phyloP scores from a whole-genome alignment of 2,113 vertebrate species.

The Melanostigma gelatinosum region DNA sequence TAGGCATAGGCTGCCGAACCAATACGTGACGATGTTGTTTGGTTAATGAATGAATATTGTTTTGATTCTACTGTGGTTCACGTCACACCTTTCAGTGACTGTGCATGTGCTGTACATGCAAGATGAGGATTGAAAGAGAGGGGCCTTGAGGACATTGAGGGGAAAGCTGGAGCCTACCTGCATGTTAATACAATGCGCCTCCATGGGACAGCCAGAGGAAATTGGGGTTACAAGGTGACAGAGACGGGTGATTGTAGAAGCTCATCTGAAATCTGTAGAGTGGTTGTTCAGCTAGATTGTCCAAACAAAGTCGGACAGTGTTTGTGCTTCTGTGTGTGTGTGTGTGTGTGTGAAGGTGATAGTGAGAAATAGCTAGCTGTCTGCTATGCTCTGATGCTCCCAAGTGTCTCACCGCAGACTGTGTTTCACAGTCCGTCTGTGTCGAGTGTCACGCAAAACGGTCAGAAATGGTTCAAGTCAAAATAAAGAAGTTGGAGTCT shows the following conservation, averaged over 20 bases:
- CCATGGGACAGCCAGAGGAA: constrained; percentile 34
- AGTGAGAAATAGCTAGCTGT: constrained; percentile 25
- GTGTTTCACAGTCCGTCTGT: constrained; percentile 33
- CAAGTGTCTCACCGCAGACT: constrained; percentile 24
- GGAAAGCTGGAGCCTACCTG: constrained; percentile 12
- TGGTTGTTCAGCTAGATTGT: constrained; percentile 31
- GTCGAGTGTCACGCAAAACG: constrained; percentile 15
- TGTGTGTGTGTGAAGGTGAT: constrained; percentile 15
- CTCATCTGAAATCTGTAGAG: constrained; percentile 50
- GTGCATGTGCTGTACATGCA: background rate
- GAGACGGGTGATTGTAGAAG: constrained; percentile 48
- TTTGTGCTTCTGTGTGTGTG: background rate
- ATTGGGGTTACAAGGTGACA: constrained; percentile 55
- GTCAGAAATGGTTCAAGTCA: constrained; percentile 16
- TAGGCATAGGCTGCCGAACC: background rate
- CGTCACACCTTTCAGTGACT: background rate
- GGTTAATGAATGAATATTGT: background rate
- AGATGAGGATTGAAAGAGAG: background rate
- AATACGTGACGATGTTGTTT: background rate
- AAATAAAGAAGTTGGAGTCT: constrained; percentile 3
- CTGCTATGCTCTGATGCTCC: constrained; percentile 34
- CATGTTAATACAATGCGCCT: constrained; percentile 41
- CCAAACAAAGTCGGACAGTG: constrained; percentile 24
- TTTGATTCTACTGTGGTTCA: background rate
- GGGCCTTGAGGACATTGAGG: background rate